Evolutionary conservation across 2,797 vertebrate genomes (phyloP), one percentile per base, ranked within the genome.

Genomic region (Delichon dasypus): DNA sequence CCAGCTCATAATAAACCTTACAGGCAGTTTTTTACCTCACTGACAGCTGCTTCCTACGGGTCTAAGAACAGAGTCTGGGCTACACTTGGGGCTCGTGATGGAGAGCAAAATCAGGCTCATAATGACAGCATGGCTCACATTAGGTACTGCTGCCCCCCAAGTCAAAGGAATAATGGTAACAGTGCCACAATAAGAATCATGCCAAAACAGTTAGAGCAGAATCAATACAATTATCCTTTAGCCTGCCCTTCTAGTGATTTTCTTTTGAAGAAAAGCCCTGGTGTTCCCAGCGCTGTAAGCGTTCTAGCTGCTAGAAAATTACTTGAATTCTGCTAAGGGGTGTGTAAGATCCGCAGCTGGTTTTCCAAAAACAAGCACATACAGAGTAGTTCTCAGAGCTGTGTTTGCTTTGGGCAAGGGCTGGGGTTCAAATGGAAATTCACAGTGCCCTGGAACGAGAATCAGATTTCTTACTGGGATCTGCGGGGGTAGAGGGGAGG

Each of bases 321-420:
- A 60, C 36, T 74, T 60, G 23, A 50, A 13, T 38, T 81, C 87
- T 67, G 79, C 81, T 91, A 90, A 84, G 62, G 44, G 20, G 36
- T 23, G 32, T 20, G 54, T 40, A 75, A 81, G 64, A 81, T 55
- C 66, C 82, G 75, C 36, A 81, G 70, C 47, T 60, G 40, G 57
- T 62, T 89, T 89, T 91, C 53, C 60, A 83, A 75, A 83, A 62
- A 1, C 82, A 80, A 91, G 87, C 45, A 62, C 45, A 32, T 17
- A n/a, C 22, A 53, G 51, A 64, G 70, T 8, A 60, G 40, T 51
- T 92, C 76, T 58, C n/a, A 45, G 73, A 88, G 73, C 36, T 30
- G 25, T 47, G 72, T 88, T 92, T 92, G 91, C 93, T 90, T 75
- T 73, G 70, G 93, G 90, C 93, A 89, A 88, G 32, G 61, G 87